Conservation (phyloP, 1,140 invertebrate species). For the Lordiphosa collinella region DNA sequence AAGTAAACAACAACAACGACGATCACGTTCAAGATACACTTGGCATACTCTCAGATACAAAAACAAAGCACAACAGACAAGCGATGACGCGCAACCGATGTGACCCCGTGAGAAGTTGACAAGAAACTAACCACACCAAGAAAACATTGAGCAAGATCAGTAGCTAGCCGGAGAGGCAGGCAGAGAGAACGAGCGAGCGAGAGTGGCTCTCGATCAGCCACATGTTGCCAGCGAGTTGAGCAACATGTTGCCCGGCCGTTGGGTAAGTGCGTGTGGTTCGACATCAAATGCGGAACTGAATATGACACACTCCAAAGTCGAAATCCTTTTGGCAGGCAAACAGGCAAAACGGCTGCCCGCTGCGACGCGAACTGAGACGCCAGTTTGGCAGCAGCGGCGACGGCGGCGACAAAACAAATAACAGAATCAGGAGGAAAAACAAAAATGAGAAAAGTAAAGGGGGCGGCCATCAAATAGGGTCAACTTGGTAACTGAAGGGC, state of each 20-base stretch:
- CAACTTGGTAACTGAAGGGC: conserved; percentile 18
- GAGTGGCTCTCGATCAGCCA: conserved; percentile 9
- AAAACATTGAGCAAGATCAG: conserved; percentile 42
- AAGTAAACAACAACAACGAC: conserved; percentile 47
- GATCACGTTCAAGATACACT: conserved; percentile 30
- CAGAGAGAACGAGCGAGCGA: conserved; percentile 15
- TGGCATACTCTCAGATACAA: conserved; percentile 20
- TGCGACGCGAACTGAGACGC: conserved; percentile 24
- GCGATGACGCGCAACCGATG: conserved; percentile 1
- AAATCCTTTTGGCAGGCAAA: conserved; percentile 58
- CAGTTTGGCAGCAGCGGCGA: conserved; percentile 22
- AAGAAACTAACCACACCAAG: conserved; percentile 14
- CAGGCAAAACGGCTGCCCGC: conserved; percentile 23
- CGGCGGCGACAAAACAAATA: conserved; percentile 73
- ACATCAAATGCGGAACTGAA: conserved; percentile 67
- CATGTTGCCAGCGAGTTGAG: conserved; percentile 15
- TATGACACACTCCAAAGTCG: conserved; percentile 49
- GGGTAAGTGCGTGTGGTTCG: conserved; percentile 38
- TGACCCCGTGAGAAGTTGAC: conserved; percentile 7
- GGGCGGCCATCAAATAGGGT: conserved; percentile 24
- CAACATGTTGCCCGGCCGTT: conserved; percentile 28
- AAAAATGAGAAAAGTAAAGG: conserved; percentile 13
- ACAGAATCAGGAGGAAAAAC: conserved; percentile 59
- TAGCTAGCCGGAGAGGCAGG: conserved; percentile 1
- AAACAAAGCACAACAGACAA: conserved; percentile 6